phyloP scores from a whole-genome alignment of 2,797 vertebrate genomes.

The Ciconia nigra region DNA sequence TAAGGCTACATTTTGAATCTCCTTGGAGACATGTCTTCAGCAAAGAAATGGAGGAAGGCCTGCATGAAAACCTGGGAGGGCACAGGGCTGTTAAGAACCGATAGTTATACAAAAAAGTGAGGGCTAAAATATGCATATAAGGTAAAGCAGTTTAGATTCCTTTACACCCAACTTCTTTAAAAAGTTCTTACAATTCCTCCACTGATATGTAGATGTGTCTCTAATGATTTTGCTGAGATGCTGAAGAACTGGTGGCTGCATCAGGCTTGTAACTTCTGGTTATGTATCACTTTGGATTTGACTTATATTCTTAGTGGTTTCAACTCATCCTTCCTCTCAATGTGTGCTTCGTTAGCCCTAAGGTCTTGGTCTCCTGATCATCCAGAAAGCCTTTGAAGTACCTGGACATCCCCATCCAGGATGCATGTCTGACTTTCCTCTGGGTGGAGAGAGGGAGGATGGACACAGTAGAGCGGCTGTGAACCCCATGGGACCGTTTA shows the following conservation, averaged over 20 bases:
- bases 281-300: background rate
- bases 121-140: background rate
- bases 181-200: background rate
- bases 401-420: background rate
- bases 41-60: background rate
- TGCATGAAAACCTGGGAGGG: background rate
- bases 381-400: background rate
- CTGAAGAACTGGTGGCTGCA: background rate
- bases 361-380: background rate
- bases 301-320: background rate
- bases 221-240: background rate
- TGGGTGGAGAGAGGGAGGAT: background rate
- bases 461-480: too few species aligned
- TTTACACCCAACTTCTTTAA: background rate
- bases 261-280: background rate
- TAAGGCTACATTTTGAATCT: background rate
- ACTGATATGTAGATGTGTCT: background rate
- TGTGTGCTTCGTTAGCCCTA: background rate
- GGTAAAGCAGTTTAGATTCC: background rate
- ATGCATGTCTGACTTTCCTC: background rate
- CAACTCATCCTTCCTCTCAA: background rate
- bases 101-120: background rate
- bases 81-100: background rate
- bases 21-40: background rate
- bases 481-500: background rate